phyloP scores from a whole-genome alignment of 2,113 vertebrate genomes.

The Grammomys surdaster region DNA sequence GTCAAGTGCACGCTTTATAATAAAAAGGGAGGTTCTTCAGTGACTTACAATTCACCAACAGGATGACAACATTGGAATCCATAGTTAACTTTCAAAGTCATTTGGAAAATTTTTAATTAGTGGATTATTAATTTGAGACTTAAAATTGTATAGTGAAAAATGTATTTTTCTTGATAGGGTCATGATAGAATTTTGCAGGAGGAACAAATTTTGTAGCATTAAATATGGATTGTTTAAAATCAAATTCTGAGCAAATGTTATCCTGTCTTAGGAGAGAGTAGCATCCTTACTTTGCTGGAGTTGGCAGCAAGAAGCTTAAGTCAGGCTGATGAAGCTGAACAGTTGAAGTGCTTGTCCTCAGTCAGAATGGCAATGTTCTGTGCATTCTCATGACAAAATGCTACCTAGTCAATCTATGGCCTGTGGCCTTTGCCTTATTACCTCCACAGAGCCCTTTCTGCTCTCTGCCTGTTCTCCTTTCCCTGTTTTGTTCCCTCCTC shows the following conservation, averaged over 20 bases:
- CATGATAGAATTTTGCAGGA: conserved; percentile 53
- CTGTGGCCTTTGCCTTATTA: neutral
- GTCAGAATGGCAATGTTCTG: neutral
- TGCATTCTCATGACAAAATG: neutral
- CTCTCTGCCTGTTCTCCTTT: neutral
- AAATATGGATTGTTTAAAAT: conserved; percentile 66
- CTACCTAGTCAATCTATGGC: neutral
- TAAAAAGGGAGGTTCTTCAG: neutral
- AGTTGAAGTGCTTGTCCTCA: conserved; percentile 24
- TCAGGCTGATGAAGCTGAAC: conserved; percentile 39
- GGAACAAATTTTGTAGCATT: conserved; percentile 43
- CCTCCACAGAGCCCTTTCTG: neutral
- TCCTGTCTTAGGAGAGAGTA: conserved; percentile 51
- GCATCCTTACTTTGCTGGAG: conserved; percentile 39
- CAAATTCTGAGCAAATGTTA: conserved; percentile 55
- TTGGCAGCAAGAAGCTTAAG: conserved; percentile 50
- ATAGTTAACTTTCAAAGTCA: conserved; percentile 42
- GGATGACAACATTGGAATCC: conserved; percentile 14
- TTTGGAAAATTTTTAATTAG: conserved; percentile 9
- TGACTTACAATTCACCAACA: neutral
- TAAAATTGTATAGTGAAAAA: conserved; percentile 45
- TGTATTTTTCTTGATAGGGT: conserved; percentile 48
- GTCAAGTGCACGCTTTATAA: neutral
- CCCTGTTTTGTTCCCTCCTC: neutral
- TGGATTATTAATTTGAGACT: conserved; percentile 55